A percentile compares a stretch with the other conserved stretches of the same genome.
Conservation (phyloP, 2,888 invertebrate genomes). For the Rhopalosiphum nymphaeae region DNA sequence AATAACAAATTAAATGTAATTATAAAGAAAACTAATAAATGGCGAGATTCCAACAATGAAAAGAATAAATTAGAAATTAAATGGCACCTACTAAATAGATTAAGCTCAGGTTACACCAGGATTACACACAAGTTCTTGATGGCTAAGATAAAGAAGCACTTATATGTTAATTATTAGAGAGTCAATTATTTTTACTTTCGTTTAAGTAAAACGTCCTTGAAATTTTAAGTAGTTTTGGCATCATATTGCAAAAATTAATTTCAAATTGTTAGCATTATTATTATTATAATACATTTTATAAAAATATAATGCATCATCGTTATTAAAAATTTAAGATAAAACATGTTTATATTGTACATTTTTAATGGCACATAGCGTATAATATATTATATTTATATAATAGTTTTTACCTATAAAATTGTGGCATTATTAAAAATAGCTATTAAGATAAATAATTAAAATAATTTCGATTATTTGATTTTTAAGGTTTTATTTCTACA, state of each 20-base stretch:
- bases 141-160: neutral
- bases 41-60: neutral
- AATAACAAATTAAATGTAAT: neutral
- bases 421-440: neutral
- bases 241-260: neutral
- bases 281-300: neutral
- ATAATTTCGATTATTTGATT: neutral
- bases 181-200: neutral
- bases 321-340: neutral
- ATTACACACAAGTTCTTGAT: neutral
- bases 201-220: neutral
- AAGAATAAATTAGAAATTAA: slow-evolving; percentile 1
- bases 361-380: neutral
- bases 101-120: neutral
- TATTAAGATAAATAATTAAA: neutral
- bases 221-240: neutral
- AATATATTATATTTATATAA: neutral
- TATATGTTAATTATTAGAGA: neutral
- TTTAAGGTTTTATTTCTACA: neutral
- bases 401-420: neutral
- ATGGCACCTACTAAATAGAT: neutral
- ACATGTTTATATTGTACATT: neutral
- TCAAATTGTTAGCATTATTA: neutral
- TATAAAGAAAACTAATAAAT: neutral
- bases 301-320: neutral